Base-by-base conservation (phyloP, 2,113 vertebrate genomes). In the Aphyosemion australe region DNA sequence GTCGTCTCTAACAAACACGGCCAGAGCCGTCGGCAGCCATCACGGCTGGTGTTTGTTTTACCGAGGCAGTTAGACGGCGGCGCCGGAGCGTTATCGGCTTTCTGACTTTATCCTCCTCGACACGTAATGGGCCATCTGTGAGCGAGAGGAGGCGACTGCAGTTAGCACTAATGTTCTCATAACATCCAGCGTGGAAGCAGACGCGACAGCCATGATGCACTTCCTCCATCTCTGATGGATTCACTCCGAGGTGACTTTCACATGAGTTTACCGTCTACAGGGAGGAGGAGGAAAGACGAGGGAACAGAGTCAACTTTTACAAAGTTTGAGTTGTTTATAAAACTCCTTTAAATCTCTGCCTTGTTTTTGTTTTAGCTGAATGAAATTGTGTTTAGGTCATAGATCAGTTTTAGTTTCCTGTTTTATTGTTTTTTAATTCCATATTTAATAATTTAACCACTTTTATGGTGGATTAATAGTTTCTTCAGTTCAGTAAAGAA, bases 191-290 rank as follows among this genome's bases (percentile, higher is more conserved):
- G 12, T 37, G 58, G 46, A 70, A 66, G 48, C 69, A 65, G 63
- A 63, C 79, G 71, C 18, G 20, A 57, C 67, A 72, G 66, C 64
- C 64, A 54, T 61, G 67, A 68, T 57, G 74, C 49, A 20, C 1
- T 47, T 77, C 53, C 66, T 52, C 61, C 69, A 55, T 47, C 55
- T 4, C 48, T 65, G 45, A 42, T 43, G 77, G 26, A 15, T 63
- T 63, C 45, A 45, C 20, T 72, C 50, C 20, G 26, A 84, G 81
- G 84, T 81, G 84, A 86, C 86, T 83, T 84, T 86, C 57, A 65
- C 46, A 18, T 19, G 39, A 18, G 16, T 69, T 51, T 42, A 13
- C 16, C 42, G 37, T 12, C 20, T 47, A 13, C 11, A 37, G 42
- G 12, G 46, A 2, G 15, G 14, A 13, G 8, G 31, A 4, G 49